These are phyloP conservation scores for Crocidura indochinensis DNA, from an alignment of 2,797 vertebrate species.

Conservation along the genomic window DNA sequence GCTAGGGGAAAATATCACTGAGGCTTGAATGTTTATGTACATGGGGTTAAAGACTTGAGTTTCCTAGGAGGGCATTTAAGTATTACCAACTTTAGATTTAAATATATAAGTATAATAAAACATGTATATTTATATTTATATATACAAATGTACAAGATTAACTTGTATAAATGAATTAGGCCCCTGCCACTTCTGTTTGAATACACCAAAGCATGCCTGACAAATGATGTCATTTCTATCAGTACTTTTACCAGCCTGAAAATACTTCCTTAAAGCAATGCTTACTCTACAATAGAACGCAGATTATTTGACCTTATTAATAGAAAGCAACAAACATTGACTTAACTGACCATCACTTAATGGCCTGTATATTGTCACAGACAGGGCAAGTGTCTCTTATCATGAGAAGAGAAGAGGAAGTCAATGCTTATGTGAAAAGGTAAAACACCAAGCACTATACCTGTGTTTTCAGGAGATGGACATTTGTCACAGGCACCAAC, in stretches of 20 bases:
- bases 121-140: not conserved
- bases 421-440: not conserved
- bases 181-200: slow-evolving; percentile 37
- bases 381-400: not conserved
- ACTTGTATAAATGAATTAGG: slow-evolving; percentile 22
- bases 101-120: no score
- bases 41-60: slow-evolving; percentile 4
- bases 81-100: no score
- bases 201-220: not conserved
- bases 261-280: slow-evolving; percentile 45
- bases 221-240: slow-evolving; percentile 19
- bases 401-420: not conserved
- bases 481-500: not conserved
- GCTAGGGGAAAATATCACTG: slow-evolving; percentile 55
- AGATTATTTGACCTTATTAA: not conserved
- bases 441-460: not conserved
- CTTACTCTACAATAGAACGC: slow-evolving; percentile 37
- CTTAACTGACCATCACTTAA: slow-evolving; percentile 6
- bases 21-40: slow-evolving; percentile 34
- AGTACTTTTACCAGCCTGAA: not conserved
- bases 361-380: not conserved
- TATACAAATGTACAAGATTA: slow-evolving; percentile 42
- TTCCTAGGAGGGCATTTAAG: slow-evolving; percentile 39
- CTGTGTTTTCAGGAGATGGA: not conserved
- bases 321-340: not conserved